These are phyloP conservation scores for Episyrphus balteatus DNA, from an alignment of 1,140 invertebrate genomes.

Conservation along the genomic window DNA sequence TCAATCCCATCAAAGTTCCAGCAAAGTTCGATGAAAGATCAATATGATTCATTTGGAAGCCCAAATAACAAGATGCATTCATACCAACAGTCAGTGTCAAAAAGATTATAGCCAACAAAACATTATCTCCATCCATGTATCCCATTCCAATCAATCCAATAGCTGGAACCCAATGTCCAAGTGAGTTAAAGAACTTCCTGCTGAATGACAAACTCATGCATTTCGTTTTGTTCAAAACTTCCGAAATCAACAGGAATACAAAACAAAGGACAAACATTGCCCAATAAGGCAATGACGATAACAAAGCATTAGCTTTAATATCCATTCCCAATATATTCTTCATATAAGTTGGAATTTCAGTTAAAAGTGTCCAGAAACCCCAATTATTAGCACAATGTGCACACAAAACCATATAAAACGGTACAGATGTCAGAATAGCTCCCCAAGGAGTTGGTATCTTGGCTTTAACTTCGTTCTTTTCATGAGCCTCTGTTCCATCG, in stretches of 20 bases:
- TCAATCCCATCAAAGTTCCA: constrained; percentile 56
- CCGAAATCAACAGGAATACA: constrained; percentile 47
- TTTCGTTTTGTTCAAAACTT: constrained; percentile 43
- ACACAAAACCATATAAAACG: constrained; percentile 73
- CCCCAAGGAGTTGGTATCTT: constrained; percentile 49
- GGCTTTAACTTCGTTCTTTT: constrained; percentile 17
- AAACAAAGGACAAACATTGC: constrained; percentile 58
- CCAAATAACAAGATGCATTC: constrained; percentile 64
- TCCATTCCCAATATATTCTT: constrained; percentile 68
- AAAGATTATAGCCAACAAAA: constrained; percentile 45
- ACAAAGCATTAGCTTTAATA: constrained; percentile 58
- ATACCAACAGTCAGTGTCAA: constrained; percentile 60
- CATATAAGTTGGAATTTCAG: constrained; percentile 86
- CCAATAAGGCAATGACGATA: constrained; percentile 76
- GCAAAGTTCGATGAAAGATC: constrained; percentile 69
- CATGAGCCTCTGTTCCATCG: constrained; percentile 19
- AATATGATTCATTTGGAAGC: constrained; percentile 56
- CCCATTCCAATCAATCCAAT: constrained; percentile 47
- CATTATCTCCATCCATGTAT: constrained; percentile 45
- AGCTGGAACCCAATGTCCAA: constrained; percentile 51
- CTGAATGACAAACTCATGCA: constrained; percentile 41
- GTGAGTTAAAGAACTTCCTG: constrained; percentile 58
- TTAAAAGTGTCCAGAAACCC: constrained; percentile 89
- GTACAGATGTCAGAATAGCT: constrained; percentile 60
- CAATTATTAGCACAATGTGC: constrained; percentile 83